phyloP scores from a whole-genome alignment of 1,140 invertebrate species.

The Drosophila sturtevanti region DNA sequence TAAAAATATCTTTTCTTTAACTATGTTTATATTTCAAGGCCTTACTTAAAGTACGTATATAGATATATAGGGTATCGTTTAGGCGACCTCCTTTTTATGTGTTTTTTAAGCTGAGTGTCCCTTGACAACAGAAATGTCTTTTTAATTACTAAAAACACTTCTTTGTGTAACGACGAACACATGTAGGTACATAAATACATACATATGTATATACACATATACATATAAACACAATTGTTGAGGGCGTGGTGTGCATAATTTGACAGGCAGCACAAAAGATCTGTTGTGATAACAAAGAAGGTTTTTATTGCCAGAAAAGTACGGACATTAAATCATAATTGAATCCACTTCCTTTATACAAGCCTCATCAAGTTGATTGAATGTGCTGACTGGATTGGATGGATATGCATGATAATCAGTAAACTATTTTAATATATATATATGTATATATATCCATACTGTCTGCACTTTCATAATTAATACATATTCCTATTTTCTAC shows the following conservation, averaged over 20 bases:
- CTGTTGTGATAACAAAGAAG: conserved; percentile 39
- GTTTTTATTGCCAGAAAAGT: conserved; percentile 10
- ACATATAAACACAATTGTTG: conserved; percentile 8
- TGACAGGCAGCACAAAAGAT: conserved; percentile 52
- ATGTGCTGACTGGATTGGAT: neutral
- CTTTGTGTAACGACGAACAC: conserved; percentile 33
- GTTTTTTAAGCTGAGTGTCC: conserved; percentile 7
- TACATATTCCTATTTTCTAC: too few species aligned
- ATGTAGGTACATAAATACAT: conserved; percentile 3
- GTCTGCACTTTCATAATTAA: neutral
- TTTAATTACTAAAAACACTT: conserved; percentile 61
- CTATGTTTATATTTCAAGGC: too few species aligned
- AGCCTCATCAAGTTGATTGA: neutral
- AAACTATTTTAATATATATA: neutral
- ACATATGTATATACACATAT: neutral
- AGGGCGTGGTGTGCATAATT: conserved; percentile 50
- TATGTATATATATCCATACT: too few species aligned
- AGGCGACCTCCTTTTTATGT: neutral
- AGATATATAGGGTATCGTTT: neutral
- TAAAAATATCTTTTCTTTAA: too few species aligned
- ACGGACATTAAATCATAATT: conserved; percentile 33
- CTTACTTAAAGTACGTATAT: too few species aligned
- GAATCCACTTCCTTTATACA: conserved; percentile 10
- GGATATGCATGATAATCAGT: neutral
- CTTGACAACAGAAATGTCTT: conserved; percentile 56